Evolutionary conservation across 2,797 vertebrate genomes (phyloP).

Genomic region (Premnoplex brunnescens): DNA sequence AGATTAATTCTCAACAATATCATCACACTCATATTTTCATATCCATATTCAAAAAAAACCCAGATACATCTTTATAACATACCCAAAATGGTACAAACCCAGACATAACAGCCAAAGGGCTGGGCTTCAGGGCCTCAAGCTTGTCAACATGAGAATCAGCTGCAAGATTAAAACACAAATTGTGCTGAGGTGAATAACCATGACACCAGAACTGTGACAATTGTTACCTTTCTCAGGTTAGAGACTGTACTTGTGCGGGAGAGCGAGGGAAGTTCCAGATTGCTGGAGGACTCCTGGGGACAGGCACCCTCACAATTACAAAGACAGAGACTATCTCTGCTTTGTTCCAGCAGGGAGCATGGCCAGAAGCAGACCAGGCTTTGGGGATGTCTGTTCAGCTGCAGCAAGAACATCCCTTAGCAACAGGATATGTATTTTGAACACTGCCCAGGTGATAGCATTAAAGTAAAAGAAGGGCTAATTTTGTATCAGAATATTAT

Average conservation of each 20-base stretch:
- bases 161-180: not conserved
- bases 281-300: not conserved
- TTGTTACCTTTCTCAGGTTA: not conserved
- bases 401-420: not conserved
- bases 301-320: not conserved
- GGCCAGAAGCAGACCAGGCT: not conserved
- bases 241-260: not conserved
- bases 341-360: not conserved
- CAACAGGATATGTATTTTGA: not conserved
- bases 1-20: not conserved
- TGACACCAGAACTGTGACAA: not conserved
- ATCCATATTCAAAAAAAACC: not conserved
- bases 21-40: not conserved
- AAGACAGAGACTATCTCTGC: not conserved
- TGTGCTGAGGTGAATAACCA: not conserved
- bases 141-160: not conserved
- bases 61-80: not conserved
- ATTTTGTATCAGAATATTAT: not conserved
- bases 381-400: not conserved
- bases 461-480: not conserved
- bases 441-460: not conserved
- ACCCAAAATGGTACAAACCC: not conserved
- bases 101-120: not conserved
- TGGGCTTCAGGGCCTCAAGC: not conserved
- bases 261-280: not conserved